Percentiles rank a stretch among this genome's conserved stretches.
Conservation (phyloP, 2,113 vertebrate genomes). For the Rana temporaria region DNA sequence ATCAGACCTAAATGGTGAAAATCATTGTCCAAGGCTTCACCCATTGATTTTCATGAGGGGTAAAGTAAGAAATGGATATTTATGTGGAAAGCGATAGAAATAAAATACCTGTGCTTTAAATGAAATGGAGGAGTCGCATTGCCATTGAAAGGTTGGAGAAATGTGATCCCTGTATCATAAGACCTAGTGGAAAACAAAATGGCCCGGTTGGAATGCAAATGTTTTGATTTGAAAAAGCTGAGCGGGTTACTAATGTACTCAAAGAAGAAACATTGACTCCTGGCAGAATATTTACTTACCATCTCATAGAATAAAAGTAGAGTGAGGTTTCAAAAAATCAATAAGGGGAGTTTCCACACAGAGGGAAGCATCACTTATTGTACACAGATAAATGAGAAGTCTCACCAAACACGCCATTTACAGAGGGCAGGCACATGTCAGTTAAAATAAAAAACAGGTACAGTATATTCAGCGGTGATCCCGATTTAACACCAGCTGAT, state of each 20-base stretch:
- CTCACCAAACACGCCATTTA: not conserved
- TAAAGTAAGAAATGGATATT: not conserved
- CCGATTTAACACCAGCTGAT: not conserved
- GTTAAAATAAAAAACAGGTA: too few species aligned
- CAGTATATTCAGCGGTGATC: not conserved
- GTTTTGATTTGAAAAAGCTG: slow-evolving; percentile 1
- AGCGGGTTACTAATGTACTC: not conserved
- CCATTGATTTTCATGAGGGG: not conserved
- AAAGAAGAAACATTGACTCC: not conserved
- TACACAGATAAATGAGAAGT: not conserved
- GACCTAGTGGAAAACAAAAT: slow-evolving; percentile 6
- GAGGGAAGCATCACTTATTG: slow-evolving; percentile 20
- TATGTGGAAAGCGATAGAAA: not conserved
- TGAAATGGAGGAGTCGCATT: not conserved
- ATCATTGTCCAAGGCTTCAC: not conserved
- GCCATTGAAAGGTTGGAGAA: not conserved
- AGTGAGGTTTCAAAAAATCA: slow-evolving; percentile 17
- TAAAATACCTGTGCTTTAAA: not conserved
- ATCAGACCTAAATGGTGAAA: too few species aligned
- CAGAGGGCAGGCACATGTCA: not conserved
- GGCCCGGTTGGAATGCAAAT: not conserved
- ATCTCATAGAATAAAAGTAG: slow-evolving; percentile 3
- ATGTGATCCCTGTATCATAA: not conserved
- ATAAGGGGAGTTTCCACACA: slow-evolving; percentile 8
- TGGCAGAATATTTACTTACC: not conserved